phyloP scores from a whole-genome alignment of 2,888 invertebrate genomes.

The Azorinus chamasolen region DNA sequence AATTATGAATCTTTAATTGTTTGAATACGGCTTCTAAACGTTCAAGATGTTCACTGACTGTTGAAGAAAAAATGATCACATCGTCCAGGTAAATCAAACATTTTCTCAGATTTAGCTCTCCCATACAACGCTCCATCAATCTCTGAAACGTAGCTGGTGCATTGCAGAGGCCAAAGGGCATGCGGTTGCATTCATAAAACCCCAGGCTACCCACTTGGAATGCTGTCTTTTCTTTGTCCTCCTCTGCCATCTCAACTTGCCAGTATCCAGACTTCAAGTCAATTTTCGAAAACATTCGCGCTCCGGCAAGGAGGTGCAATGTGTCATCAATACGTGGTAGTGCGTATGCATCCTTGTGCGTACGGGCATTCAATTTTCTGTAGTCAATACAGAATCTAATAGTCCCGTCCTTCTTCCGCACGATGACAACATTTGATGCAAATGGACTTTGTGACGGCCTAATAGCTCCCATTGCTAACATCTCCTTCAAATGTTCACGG shows the following conservation, averaged over 20 bases:
- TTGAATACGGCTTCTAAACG: too few relatives aligned
- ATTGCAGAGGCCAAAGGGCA: slow-evolving; percentile 56
- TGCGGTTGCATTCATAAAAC: slow-evolving; percentile 43
- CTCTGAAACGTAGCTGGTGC: too few relatives aligned
- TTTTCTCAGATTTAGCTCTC: slow-evolving; percentile 42
- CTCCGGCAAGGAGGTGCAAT: slow-evolving; percentile 51
- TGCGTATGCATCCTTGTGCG: slow-evolving; percentile 44
- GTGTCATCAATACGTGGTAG: slow-evolving; percentile 57
- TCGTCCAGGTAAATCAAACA: slow-evolving; percentile 51
- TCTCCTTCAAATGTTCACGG: slow-evolving; percentile 29
- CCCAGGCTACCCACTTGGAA: slow-evolving; percentile 50
- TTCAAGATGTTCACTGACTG: slow-evolving; percentile 21
- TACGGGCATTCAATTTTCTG: slow-evolving; percentile 34
- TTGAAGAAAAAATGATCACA: slow-evolving; percentile 27
- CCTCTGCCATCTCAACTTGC: slow-evolving; percentile 50
- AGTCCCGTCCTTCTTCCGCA: slow-evolving; percentile 47
- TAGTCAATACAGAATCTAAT: slow-evolving; percentile 53
- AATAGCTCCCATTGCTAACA: slow-evolving; percentile 34
- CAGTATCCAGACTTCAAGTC: slow-evolving; percentile 59
- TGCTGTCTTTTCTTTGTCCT: slow-evolving; percentile 59
- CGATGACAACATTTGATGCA: slow-evolving; percentile 38
- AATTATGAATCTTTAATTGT: slow-evolving; percentile 4
- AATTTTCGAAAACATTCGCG: slow-evolving; percentile 52
- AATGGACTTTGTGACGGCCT: slow-evolving; percentile 49
- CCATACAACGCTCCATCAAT: too few relatives aligned